Percentiles rank a stretch among this genome's conserved stretches.
These are phyloP conservation scores for Pipistrellus pygmaeus DNA, from an alignment of 2,797 vertebrate genomes.

Conservation along the genomic window DNA sequence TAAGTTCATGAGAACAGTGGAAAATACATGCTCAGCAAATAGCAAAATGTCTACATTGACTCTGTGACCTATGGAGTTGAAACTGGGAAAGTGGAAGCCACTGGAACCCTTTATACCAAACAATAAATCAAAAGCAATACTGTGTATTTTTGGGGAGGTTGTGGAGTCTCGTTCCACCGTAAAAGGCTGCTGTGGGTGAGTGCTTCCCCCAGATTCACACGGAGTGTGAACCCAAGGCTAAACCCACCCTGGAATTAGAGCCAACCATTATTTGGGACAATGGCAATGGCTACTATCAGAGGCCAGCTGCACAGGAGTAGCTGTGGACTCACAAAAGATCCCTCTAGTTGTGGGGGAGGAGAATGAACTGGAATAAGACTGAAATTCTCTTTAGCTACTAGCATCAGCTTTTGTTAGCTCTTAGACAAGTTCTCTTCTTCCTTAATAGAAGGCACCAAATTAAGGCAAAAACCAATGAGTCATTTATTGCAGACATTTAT, in stretches of 20 bases:
- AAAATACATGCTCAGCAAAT: background rate
- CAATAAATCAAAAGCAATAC: background rate
- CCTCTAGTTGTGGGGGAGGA: background rate
- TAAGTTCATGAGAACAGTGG: background rate
- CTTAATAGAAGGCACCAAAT: conserved; percentile 1
- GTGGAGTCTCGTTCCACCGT: background rate
- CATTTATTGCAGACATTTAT: conserved; percentile 72
- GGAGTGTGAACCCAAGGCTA: background rate
- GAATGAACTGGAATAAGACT: background rate
- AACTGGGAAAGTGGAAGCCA: background rate
- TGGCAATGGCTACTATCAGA: background rate
- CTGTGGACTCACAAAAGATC: background rate
- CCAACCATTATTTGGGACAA: background rate
- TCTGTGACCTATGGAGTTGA: background rate
- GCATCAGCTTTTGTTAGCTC: background rate
- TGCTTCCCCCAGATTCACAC: background rate
- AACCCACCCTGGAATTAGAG: background rate
- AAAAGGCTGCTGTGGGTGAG: no score
- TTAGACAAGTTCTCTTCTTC: background rate
- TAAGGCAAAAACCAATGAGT: conserved; percentile 33
- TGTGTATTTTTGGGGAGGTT: background rate
- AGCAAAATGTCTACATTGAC: background rate
- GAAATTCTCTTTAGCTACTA: background rate
- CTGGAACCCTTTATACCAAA: background rate
- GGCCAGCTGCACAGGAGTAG: background rate